Evolutionary conservation across 2,888 invertebrate genomes (phyloP).

Genomic region (Osmoderma eremita): DNA sequence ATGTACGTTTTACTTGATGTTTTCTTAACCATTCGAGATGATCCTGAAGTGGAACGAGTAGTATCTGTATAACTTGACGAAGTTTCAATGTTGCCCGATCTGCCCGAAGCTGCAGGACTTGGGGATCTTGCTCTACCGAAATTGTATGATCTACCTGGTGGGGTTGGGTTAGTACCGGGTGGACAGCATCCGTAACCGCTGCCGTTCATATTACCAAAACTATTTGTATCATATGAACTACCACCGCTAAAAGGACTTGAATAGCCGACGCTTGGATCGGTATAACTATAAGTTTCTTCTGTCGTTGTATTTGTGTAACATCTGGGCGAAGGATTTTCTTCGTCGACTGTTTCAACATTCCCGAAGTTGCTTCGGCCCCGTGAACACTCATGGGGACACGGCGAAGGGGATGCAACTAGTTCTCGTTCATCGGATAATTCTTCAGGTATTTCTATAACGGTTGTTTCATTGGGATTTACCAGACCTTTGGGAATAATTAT

Average conservation of each 20-base stretch:
- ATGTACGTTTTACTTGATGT: conserved; percentile 28
- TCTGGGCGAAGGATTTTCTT: background rate
- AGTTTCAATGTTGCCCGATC: no score
- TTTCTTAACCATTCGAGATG: conserved; percentile 15
- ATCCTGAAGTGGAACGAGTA: background rate
- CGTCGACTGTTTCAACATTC: background rate
- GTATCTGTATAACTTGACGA: background rate
- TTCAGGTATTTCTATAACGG: conserved; percentile 54
- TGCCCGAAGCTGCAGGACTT: no score
- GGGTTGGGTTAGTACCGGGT: no score
- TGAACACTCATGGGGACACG: background rate
- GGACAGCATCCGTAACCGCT: background rate
- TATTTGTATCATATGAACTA: background rate
- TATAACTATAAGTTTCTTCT: background rate
- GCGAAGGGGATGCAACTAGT: conserved; percentile 48
- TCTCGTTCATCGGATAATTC: conserved; percentile 47
- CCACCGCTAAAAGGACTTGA: background rate
- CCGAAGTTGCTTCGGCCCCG: background rate
- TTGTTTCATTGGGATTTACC: conserved; percentile 51
- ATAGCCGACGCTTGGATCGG: no score
- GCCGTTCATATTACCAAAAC: background rate
- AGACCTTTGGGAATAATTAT: conserved; percentile 53
- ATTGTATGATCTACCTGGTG: no score
- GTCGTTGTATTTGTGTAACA: background rate
- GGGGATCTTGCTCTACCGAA: no score